phyloP scores from a whole-genome alignment of 2,797 vertebrate species.

The Tamandua tetradactyla region DNA sequence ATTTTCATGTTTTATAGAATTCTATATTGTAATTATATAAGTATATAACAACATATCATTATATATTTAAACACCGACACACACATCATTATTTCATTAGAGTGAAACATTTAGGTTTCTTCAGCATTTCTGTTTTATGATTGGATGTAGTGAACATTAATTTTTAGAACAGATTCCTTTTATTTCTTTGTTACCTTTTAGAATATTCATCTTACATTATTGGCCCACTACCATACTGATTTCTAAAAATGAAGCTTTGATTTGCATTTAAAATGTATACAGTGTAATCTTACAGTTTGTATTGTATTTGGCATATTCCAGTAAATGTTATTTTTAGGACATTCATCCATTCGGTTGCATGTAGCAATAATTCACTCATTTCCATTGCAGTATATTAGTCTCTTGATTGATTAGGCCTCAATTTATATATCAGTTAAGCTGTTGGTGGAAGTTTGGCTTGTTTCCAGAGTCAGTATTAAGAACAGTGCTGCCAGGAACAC shows the following conservation, averaged over 20 bases:
- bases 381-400: accelerated
- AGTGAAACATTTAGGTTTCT: neutral
- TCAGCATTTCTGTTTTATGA: too few species aligned
- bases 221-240: accelerated
- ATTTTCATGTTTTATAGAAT: neutral
- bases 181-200: neutral
- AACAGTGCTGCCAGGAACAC: neutral
- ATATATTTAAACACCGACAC: too few species aligned
- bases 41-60: too few species aligned
- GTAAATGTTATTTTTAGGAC: neutral
- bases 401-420: accelerated
- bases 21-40: neutral
- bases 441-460: neutral
- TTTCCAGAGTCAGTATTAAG: neutral
- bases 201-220: neutral
- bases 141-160: neutral
- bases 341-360: too few species aligned
- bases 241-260: neutral
- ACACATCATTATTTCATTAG: neutral
- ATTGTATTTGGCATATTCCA: neutral
- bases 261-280: neutral
- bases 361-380: accelerated
- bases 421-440: too few species aligned
- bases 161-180: neutral
- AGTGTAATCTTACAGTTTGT: neutral